Percentiles rank a stretch among this genome's conserved stretches.
Evolutionary conservation across 2,888 invertebrate genomes (phyloP).

Genomic region (Cancer borealis): DNA sequence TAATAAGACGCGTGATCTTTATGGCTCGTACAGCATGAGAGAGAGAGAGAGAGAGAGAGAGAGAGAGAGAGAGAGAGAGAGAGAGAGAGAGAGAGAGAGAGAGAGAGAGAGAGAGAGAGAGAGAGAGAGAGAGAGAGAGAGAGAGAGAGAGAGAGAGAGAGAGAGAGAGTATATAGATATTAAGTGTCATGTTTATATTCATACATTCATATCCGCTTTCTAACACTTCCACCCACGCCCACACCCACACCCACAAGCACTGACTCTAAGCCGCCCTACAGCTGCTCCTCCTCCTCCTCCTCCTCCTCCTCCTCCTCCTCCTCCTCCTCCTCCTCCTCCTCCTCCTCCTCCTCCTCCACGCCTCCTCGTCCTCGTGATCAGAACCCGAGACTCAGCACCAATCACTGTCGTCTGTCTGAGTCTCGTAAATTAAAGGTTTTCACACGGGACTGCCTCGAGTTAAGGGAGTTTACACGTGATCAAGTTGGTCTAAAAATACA

Average conservation of each 20-base stretch:
- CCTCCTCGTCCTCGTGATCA: not conserved
- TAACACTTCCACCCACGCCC: not conserved
- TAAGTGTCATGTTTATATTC: not conserved
- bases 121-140: constrained; percentile 44
- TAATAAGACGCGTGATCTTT: no score
- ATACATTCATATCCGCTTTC: not conserved
- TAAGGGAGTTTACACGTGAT: not conserved
- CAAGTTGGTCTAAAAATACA: not conserved
- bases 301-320: not conserved
- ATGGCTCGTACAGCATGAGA: not conserved
- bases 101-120: constrained; percentile 52
- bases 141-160: constrained; percentile 27
- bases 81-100: constrained; percentile 52
- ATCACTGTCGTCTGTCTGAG: not conserved
- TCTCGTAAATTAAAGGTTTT: not conserved
- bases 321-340: not conserved
- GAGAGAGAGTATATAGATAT: not conserved
- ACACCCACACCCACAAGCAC: no score
- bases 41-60: not conserved
- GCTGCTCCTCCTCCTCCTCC: not conserved
- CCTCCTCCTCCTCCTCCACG: not conserved
- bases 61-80: constrained; percentile 6
- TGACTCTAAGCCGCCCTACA: no score
- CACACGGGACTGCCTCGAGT: not conserved
- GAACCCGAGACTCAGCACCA: not conserved